Evolutionary conservation across 2,113 vertebrate genomes (phyloP).

Genomic region (Zootoca vivipara): DNA sequence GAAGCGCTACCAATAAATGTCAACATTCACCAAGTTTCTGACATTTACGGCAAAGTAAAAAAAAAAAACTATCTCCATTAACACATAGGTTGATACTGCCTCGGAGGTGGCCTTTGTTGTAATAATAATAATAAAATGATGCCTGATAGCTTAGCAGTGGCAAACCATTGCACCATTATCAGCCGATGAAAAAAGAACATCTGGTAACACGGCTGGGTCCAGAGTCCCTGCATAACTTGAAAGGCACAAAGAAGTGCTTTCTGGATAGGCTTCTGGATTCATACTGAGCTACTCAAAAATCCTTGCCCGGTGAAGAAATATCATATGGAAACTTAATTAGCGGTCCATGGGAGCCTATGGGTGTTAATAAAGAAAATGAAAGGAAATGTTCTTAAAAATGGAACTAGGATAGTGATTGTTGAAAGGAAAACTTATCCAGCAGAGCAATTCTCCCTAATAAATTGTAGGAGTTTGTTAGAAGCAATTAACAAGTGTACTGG

Average conservation of each 20-base stretch:
- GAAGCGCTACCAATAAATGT: background rate
- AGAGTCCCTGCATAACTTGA: background rate
- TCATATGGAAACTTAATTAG: background rate
- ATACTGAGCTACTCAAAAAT: background rate
- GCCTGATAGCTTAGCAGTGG: background rate
- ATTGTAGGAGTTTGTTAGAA: background rate
- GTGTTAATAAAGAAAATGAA: background rate
- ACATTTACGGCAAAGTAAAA: background rate
- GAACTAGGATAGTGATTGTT: background rate
- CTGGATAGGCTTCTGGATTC: background rate
- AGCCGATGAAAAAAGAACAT: constrained; percentile 1
- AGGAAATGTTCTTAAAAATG: background rate
- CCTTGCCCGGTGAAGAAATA: background rate
- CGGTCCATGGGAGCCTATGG: background rate
- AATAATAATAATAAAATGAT: background rate
- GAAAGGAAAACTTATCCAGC: background rate
- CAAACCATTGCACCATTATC: background rate
- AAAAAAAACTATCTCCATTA: background rate
- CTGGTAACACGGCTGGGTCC: background rate
- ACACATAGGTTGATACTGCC: background rate
- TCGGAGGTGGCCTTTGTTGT: background rate
- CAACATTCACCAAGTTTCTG: background rate
- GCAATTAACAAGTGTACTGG: background rate
- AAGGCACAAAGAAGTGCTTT: background rate
- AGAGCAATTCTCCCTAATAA: background rate